A percentile compares a stretch with the other conserved stretches of the same genome.
These are phyloP conservation scores for Poicephalus gulielmi DNA, from an alignment of 2,113 vertebrate species.

Conservation along the genomic window DNA sequence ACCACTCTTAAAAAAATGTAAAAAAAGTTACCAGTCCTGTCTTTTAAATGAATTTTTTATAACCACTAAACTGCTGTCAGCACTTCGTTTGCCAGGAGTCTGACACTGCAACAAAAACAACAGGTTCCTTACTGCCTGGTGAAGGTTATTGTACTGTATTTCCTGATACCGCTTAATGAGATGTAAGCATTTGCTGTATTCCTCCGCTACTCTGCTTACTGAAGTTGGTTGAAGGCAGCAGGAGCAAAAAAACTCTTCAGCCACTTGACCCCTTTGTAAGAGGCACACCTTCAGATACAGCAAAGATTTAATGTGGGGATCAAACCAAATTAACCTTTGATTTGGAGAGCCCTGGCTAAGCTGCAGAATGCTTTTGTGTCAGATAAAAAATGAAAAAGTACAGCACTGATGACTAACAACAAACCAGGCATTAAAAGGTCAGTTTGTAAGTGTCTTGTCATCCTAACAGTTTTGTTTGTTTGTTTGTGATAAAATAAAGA, in stretches of 20 bases:
- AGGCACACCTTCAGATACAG: conserved; percentile 1
- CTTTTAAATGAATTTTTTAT: conserved; percentile 61
- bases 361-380: background rate
- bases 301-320: background rate
- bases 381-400: background rate
- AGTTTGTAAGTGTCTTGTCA: background rate
- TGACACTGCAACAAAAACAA: conserved; percentile 46
- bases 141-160: background rate
- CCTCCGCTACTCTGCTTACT: background rate
- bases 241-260: background rate
- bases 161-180: conserved; percentile 23
- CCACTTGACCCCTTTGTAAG: background rate
- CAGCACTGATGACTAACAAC: background rate
- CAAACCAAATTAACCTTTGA: conserved; percentile 22
- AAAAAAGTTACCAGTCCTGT: conserved; percentile 20
- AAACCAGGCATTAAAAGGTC: background rate
- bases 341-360: background rate
- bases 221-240: background rate
- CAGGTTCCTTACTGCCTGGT: conserved; percentile 56
- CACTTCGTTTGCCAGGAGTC: conserved; percentile 34
- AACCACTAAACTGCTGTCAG: conserved; percentile 37
- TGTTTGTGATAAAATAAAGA: background rate
- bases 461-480: background rate
- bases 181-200: conserved; percentile 31
- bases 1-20: background rate